These are phyloP conservation scores for Bagarius yarrelli DNA, from an alignment of 2,113 vertebrate genomes.

Conservation along the genomic window DNA sequence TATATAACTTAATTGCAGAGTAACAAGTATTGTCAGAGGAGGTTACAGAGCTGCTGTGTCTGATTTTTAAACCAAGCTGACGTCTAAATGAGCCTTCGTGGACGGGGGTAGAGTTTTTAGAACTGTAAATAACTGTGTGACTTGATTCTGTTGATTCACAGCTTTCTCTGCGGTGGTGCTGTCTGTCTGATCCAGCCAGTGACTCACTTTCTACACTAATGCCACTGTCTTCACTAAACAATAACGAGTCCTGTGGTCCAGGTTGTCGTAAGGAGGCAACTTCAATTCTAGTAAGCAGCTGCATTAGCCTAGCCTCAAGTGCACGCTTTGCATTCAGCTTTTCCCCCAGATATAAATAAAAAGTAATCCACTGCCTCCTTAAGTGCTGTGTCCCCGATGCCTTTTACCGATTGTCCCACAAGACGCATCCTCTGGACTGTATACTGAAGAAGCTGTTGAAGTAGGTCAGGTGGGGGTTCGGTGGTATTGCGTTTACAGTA, in stretches of 20 bases:
- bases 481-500: conserved; percentile 53
- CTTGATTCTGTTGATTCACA: conserved; percentile 68
- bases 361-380: conserved; percentile 80
- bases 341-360: conserved; percentile 73
- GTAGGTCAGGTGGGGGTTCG: conserved; percentile 79
- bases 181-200: conserved; percentile 69
- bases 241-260: conserved; percentile 74
- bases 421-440: conserved; percentile 83
- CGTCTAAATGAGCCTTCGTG: conserved; percentile 38
- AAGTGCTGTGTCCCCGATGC: conserved; percentile 75
- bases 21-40: conserved; percentile 65
- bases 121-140: conserved; percentile 56
- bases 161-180: conserved; percentile 60
- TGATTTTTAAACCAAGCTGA: conserved; percentile 52
- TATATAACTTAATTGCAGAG: conserved; percentile 60
- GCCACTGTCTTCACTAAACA: conserved; percentile 93
- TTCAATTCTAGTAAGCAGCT: conserved; percentile 76
- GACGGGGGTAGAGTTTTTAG: conserved; percentile 36
- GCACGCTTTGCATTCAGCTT: conserved; percentile 78
- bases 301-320: conserved; percentile 75
- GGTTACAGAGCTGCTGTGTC: conserved; percentile 64
- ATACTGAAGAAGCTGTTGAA: conserved; percentile 91
- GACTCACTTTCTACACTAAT: conserved; percentile 88
- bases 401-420: conserved; percentile 72
- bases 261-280: conserved; percentile 70